Evolutionary conservation across 1,140 invertebrate genomes (phyloP).

Genomic region (Mactra quadrangularis): DNA sequence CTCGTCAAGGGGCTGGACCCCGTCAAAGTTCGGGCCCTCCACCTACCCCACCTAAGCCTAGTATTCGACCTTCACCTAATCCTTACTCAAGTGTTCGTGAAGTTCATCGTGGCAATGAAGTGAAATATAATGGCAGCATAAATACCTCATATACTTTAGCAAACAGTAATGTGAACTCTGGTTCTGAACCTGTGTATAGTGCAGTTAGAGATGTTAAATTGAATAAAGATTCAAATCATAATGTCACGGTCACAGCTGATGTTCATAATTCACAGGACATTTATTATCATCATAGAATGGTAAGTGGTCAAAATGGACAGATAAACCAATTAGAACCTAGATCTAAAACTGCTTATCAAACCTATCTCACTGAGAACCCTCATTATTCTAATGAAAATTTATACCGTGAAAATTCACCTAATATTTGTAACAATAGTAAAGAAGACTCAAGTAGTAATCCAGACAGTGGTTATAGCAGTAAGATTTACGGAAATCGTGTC

Average conservation of each 20-base stretch:
- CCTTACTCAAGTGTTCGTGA: slow-evolving; percentile 61
- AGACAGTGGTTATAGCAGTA: slow-evolving; percentile 81
- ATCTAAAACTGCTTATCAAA: slow-evolving; percentile 54
- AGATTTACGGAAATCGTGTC: slow-evolving; percentile 68
- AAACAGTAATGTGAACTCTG: not conserved
- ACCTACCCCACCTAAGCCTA: slow-evolving; percentile 51
- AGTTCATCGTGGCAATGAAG: slow-evolving; percentile 28
- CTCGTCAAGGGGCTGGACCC: no score
- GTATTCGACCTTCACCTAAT: slow-evolving; percentile 24
- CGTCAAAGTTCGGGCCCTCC: not conserved
- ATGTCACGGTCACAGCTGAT: slow-evolving; percentile 17
- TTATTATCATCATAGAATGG: slow-evolving; percentile 5
- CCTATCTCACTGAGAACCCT: slow-evolving; percentile 51
- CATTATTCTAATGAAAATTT: slow-evolving; percentile 32
- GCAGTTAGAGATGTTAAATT: slow-evolving; percentile 31
- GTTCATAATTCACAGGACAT: not conserved
- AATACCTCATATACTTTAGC: not conserved
- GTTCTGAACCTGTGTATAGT: slow-evolving; percentile 39
- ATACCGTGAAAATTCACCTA: slow-evolving; percentile 54
- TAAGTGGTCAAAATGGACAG: slow-evolving; percentile 5
- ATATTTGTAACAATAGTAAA: slow-evolving; percentile 64
- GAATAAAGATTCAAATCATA: slow-evolving; percentile 2
- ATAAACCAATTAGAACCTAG: slow-evolving; percentile 36
- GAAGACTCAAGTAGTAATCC: slow-evolving; percentile 82
- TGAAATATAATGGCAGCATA: slow-evolving; percentile 15